These are phyloP conservation scores for Drosophila mettleri DNA, from an alignment of 2,888 invertebrate genomes.

Conservation along the genomic window DNA sequence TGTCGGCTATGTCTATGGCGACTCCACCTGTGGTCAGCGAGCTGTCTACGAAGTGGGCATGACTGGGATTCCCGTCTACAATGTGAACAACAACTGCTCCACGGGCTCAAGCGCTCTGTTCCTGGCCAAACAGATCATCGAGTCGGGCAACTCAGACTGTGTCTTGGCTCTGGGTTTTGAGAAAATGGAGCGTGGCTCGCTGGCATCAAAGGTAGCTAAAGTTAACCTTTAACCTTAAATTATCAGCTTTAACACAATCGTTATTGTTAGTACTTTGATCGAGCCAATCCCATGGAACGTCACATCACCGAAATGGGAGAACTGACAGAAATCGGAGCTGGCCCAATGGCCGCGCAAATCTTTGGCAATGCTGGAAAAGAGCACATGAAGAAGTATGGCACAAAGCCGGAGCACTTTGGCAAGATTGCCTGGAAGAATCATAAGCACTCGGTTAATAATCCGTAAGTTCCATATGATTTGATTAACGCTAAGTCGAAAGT, in stretches of 20 bases:
- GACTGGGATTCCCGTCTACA: conserved; percentile 98
- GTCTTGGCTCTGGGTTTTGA: conserved; percentile 98
- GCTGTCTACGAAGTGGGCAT: conserved; percentile 97
- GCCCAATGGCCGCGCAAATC: conserved; percentile 96
- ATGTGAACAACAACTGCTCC: conserved; percentile 99
- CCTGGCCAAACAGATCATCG: conserved; percentile 96
- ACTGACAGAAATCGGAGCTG: conserved; percentile 91
- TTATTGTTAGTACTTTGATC: conserved; percentile 88
- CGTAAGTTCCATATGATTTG: conserved; percentile 89
- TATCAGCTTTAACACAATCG: conserved; percentile 80
- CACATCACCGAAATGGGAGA: conserved; percentile 95
- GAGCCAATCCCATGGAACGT: conserved; percentile 95
- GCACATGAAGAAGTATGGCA: conserved; percentile 93
- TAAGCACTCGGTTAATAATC: conserved; percentile 98
- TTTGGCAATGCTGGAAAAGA: conserved; percentile 98
- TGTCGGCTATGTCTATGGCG: conserved; percentile 97
- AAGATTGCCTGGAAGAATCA: conserved; percentile 99
- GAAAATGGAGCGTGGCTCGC: conserved; percentile 98
- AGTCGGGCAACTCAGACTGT: conserved; percentile 94
- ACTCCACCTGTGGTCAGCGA: conserved; percentile 97
- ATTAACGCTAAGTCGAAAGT: conserved; percentile 55
- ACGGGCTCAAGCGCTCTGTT: conserved; percentile 97
- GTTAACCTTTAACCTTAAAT: conserved; percentile 81
- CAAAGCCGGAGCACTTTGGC: conserved; percentile 96
- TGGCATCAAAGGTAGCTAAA: conserved; percentile 88